Conservation (phyloP, 2,113 vertebrate genomes). For the Mugil cephalus region DNA sequence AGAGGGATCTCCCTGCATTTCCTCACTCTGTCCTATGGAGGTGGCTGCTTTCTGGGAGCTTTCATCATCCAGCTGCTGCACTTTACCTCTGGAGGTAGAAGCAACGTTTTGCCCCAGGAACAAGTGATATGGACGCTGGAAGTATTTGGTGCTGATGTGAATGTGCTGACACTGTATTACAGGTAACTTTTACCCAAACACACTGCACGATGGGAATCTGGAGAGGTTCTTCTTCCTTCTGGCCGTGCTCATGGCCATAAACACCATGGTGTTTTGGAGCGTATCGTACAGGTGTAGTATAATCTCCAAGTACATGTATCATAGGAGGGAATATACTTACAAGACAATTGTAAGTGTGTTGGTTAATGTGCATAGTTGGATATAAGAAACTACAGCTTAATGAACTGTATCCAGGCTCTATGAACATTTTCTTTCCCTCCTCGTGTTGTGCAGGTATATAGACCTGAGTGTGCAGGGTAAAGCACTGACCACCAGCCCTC, state of each 20-base stretch:
- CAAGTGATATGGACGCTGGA: neutral
- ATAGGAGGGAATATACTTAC: neutral
- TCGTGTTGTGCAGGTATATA: slow-evolving; percentile 82
- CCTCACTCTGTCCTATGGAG: slow-evolving; percentile 90
- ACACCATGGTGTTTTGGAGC: slow-evolving; percentile 88
- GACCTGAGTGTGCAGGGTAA: slow-evolving; percentile 82
- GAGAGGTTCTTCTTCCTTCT: slow-evolving; percentile 93
- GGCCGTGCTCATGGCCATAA: slow-evolving; percentile 88
- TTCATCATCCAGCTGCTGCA: slow-evolving; percentile 87
- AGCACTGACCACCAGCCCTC: slow-evolving; percentile 76
- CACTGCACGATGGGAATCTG: slow-evolving; percentile 89
- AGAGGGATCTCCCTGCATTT: slow-evolving; percentile 89
- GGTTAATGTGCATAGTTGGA: neutral
- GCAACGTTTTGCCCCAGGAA: neutral
- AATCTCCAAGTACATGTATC: neutral
- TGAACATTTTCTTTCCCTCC: neutral
- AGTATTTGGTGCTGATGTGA: neutral
- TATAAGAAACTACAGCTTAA: neutral
- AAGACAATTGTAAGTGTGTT: too few relatives aligned
- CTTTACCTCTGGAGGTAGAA: slow-evolving; percentile 89
- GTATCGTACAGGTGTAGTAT: slow-evolving; percentile 88
- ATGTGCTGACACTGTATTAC: neutral
- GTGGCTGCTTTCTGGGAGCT: slow-evolving; percentile 90
- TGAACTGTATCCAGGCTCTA: neutral
- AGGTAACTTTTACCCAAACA: slow-evolving; percentile 93